phyloP scores from a whole-genome alignment of 1,140 invertebrate genomes.

The Bombus superbus region DNA sequence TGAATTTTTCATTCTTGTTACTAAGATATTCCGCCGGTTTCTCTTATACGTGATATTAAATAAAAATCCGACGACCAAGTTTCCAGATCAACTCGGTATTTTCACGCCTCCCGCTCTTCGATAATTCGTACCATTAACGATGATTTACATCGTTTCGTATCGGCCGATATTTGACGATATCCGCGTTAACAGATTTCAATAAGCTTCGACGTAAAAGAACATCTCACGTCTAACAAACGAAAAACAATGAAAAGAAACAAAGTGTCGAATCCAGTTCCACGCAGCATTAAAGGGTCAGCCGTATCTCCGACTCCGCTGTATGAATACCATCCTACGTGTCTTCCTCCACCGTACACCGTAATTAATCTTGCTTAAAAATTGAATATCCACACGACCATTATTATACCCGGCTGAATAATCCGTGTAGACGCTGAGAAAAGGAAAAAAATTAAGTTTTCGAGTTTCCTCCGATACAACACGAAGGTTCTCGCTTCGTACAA shows the following conservation, averaged over 20 bases:
- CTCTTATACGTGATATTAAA: too few relatives aligned
- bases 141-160: too few relatives aligned
- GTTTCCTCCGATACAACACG: neutral
- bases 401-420: neutral
- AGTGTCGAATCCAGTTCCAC: neutral
- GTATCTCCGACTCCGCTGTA: neutral
- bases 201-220: too few relatives aligned
- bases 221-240: neutral
- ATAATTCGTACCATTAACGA: too few relatives aligned
- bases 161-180: too few relatives aligned
- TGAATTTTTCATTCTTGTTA: too few relatives aligned
- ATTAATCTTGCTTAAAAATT: conserved; percentile 5
- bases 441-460: neutral
- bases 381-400: neutral
- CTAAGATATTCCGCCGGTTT: too few relatives aligned
- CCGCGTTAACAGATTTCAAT: too few relatives aligned
- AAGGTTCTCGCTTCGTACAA: neutral
- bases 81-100: too few relatives aligned
- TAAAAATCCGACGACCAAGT: too few relatives aligned
- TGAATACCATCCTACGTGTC: neutral
- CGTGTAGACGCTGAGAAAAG: neutral
- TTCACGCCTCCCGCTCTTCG: too few relatives aligned
- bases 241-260: neutral
- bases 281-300: neutral
- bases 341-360: too few relatives aligned